phyloP scores from a whole-genome alignment of 1,140 invertebrate species.

The Drosophila athabasca region DNA sequence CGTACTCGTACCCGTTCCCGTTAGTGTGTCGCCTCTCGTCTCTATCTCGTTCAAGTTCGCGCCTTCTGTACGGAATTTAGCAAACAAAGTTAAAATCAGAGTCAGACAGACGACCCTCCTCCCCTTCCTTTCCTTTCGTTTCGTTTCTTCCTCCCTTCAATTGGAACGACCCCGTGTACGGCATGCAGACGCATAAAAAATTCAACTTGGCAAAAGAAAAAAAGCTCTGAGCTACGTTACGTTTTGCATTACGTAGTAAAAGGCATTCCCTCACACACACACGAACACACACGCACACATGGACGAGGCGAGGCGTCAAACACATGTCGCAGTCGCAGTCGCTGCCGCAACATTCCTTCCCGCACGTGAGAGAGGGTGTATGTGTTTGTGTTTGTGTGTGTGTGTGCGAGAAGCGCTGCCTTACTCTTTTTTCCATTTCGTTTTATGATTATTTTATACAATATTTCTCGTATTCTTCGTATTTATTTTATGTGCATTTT shows the following conservation, averaged over 20 bases:
- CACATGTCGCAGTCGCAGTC: slow-evolving; percentile 52
- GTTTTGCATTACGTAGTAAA: slow-evolving; percentile 71
- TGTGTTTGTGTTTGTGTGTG: slow-evolving; percentile 36
- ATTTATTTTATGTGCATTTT: slow-evolving; percentile 69
- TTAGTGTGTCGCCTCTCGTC: slow-evolving; percentile 37
- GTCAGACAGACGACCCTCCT: slow-evolving; percentile 43
- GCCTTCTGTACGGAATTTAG: slow-evolving; percentile 29
- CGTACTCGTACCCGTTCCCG: slow-evolving; percentile 7
- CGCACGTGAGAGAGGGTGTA: slow-evolving; percentile 20
- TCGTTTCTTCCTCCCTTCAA: slow-evolving; percentile 1
- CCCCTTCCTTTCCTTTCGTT: slow-evolving; percentile 28
- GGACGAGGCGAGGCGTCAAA: slow-evolving; percentile 43
- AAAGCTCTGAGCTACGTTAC: slow-evolving; percentile 49
- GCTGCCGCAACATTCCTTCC: slow-evolving; percentile 57
- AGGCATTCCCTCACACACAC: slow-evolving; percentile 65
- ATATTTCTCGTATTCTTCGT: slow-evolving; percentile 56
- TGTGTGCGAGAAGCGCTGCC: slow-evolving; percentile 41
- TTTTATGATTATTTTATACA: slow-evolving; percentile 72
- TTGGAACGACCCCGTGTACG: slow-evolving; percentile 17
- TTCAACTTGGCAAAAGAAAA: slow-evolving; percentile 41
- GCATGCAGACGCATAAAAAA: slow-evolving; percentile 60
- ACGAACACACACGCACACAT: slow-evolving; percentile 12
- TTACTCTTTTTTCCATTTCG: slow-evolving; percentile 46
- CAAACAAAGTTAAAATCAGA: slow-evolving; percentile 42
- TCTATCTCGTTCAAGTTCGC: slow-evolving; percentile 32